Percentiles rank a stretch among this genome's conserved stretches.
Conservation (phyloP, 2,113 vertebrate genomes). For the Parus major region DNA sequence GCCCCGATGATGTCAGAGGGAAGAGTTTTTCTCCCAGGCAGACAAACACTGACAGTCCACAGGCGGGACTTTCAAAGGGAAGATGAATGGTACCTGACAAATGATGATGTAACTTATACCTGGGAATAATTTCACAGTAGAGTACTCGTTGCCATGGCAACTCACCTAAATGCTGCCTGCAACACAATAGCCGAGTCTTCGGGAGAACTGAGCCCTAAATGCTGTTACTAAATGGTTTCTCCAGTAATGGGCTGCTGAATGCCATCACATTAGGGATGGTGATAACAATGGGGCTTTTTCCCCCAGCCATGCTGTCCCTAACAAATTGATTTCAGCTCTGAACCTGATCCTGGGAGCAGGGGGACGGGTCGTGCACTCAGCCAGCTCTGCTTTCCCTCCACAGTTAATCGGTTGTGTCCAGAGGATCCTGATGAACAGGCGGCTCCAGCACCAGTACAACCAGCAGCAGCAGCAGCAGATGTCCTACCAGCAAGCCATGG, state of each 20-base stretch:
- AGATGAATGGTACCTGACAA: constrained; percentile 43
- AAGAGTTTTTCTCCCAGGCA: constrained; percentile 48
- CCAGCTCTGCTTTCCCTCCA: constrained; percentile 55
- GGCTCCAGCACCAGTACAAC: constrained; percentile 90
- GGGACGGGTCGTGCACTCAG: not conserved
- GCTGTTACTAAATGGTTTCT: constrained; percentile 67
- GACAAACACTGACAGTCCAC: not conserved
- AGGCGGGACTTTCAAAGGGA: constrained; percentile 38
- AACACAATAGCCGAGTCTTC: constrained; percentile 52
- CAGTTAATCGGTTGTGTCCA: constrained; percentile 96
- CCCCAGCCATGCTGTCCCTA: constrained; percentile 7
- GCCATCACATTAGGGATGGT: constrained; percentile 71
- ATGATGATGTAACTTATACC: constrained; percentile 50
- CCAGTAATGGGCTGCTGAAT: constrained; percentile 61
- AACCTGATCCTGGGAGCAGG: constrained; percentile 53
- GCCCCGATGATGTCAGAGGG: constrained; percentile 10
- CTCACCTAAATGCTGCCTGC: constrained; percentile 17
- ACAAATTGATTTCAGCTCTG: constrained; percentile 74
- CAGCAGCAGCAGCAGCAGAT: constrained; percentile 89
- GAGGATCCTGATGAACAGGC: constrained; percentile 93
- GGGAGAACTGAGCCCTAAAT: constrained; percentile 31
- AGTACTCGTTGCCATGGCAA: constrained; percentile 26
- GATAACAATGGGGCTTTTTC: constrained; percentile 62
- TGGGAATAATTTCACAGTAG: constrained; percentile 41
- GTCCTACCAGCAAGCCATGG: constrained; percentile 84